Percentiles rank a stretch among this genome's conserved stretches.
Conservation (phyloP, 1,140 invertebrate species). For the Metaphire vulgaris region DNA sequence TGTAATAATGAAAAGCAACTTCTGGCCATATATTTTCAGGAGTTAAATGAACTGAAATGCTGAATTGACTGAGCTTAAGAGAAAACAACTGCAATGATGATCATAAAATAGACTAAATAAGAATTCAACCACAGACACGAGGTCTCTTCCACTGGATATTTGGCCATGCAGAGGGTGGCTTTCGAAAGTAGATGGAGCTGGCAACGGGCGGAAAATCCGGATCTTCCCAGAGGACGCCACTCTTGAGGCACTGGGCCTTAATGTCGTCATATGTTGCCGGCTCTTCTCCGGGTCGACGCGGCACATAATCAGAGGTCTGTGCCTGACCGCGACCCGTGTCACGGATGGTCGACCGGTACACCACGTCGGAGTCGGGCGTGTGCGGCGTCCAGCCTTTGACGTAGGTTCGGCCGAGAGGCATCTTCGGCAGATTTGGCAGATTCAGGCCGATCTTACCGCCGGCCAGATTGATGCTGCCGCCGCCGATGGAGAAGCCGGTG, state of each 20-base stretch:
- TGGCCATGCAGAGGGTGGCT: constrained; percentile 31
- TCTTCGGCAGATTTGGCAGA: neutral
- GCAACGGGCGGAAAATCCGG: constrained; percentile 45
- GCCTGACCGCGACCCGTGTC: constrained; percentile 18
- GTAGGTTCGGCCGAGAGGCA: neutral
- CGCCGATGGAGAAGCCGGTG: neutral
- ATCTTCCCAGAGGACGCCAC: constrained; percentile 45
- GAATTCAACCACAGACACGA: constrained; percentile 30
- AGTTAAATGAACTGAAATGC: no score
- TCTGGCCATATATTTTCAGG: no score
- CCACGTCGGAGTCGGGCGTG: neutral
- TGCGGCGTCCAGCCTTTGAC: constrained; percentile 7
- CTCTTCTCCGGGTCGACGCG: neutral
- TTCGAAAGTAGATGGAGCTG: constrained; percentile 43
- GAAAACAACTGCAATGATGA: neutral
- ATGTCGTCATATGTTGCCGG: constrained; percentile 41
- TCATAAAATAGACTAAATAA: neutral
- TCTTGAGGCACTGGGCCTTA: constrained; percentile 37
- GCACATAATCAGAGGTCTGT: constrained; percentile 11
- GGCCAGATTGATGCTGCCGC: neutral
- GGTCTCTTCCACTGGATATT: constrained; percentile 47
- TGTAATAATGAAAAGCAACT: no score
- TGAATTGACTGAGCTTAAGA: neutral
- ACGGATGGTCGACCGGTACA: constrained; percentile 12
- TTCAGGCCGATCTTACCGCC: neutral